phyloP scores from a whole-genome alignment of 2,888 invertebrate genomes.

The Sinotaia quadrata region DNA sequence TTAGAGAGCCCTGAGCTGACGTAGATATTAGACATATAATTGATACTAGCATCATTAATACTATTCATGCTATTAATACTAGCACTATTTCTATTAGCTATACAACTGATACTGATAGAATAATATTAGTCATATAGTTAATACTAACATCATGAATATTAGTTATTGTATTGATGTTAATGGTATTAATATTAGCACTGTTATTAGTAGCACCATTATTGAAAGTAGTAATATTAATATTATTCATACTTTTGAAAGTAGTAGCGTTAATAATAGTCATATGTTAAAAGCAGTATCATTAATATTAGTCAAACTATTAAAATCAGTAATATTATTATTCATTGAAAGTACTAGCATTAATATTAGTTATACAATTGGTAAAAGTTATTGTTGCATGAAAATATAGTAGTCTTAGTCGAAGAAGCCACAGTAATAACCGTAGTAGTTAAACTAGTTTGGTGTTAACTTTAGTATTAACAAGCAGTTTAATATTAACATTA shows the following conservation, averaged over 20 bases:
- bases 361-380: background rate
- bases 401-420: background rate
- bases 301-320: background rate
- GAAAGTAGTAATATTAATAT: background rate
- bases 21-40: too few species aligned
- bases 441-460: background rate
- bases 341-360: background rate
- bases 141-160: conserved; percentile 9
- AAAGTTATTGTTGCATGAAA: background rate
- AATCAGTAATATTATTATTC: background rate
- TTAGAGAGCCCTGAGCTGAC: too few species aligned
- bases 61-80: conserved; percentile 7
- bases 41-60: conserved; percentile 15
- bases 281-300: background rate
- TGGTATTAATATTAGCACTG: conserved; percentile 14
- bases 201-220: conserved; percentile 5
- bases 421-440: background rate
- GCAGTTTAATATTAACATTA: too few species aligned
- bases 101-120: conserved; percentile 11
- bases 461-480: too few species aligned
- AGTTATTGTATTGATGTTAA: conserved; percentile 11
- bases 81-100: conserved; percentile 12
- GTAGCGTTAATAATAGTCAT: background rate
- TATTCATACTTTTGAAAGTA: background rate
- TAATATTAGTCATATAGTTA: conserved; percentile 2